Base-by-base conservation (phyloP, 2,888 invertebrate genomes). In the Lymantria monacha region DNA sequence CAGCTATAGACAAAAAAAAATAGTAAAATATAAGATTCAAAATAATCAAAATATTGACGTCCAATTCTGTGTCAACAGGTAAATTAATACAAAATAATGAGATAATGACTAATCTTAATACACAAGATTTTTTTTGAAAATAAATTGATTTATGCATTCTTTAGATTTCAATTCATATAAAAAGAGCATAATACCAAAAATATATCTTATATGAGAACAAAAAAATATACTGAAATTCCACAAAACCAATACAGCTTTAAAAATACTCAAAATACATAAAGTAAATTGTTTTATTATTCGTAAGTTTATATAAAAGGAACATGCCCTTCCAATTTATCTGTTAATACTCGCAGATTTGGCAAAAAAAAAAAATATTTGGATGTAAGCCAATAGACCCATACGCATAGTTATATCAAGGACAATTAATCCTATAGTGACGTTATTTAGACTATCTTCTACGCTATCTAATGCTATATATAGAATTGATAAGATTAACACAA, bases 301-400 rank as follows among this genome's bases (percentile, higher is more conserved):
- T 66, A 64, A 74, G 70, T 64, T 72, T 58, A 69, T 69, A 70
- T 66, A 70, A 10, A 69, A 71, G 65, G 51, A 48, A 51, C 65
- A 5, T 69, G 74, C 70, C 79, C 79, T 83, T 72, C 70, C 69
- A 74, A 83, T 85, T 81, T 81, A 82, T 82, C 74, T 59, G 73
- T 73, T 62, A 60, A 60, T 66, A 61, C 65, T 72, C 60, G 73
- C 72, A 70, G 70, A 83, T 81, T 81, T 82, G 81, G 80, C 78
- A 84, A 83, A 83, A 41, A 85, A 84, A 83, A 83, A 41, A 85
- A 85, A 79, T 73, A 66, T 59, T 69, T 70, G 70, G 70, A 70
- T 42, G 44, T 13, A 9, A 52, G 65, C 70, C 70, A 66, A 57
- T 58, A 59, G 57, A 55, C 48, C 59, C 53, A 53, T 66, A 74